A percentile compares a stretch with the other conserved stretches of the same genome.
Conservation (phyloP, 2,797 vertebrate species). For the Sebastes paucispinis region DNA sequence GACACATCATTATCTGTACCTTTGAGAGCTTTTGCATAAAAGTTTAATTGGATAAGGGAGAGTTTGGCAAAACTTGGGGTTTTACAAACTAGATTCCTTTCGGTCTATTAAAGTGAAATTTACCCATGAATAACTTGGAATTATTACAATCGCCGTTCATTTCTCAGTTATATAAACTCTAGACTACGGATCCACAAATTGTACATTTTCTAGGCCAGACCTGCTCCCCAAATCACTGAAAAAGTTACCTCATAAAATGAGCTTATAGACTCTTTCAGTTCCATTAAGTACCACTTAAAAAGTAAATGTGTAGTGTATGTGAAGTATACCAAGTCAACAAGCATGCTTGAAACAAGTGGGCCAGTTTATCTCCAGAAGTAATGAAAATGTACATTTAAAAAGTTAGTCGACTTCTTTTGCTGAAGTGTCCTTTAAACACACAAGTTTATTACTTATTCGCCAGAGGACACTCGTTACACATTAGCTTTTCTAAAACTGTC, state of each 20-base stretch:
- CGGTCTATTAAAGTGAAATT: background rate
- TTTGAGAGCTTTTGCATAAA: slow-evolving; percentile 44
- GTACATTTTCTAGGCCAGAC: background rate
- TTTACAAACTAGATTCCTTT: slow-evolving; percentile 11
- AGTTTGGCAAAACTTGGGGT: slow-evolving; percentile 14
- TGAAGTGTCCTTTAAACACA: background rate
- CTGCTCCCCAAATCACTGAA: slow-evolving; percentile 7
- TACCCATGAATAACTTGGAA: background rate
- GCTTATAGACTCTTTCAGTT: background rate
- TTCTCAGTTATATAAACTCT: background rate
- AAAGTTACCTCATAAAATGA: background rate
- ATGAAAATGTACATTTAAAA: slow-evolving; percentile 19
- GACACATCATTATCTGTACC: slow-evolving; percentile 47
- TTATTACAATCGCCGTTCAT: background rate
- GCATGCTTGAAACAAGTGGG: slow-evolving; percentile 14
- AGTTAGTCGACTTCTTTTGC: background rate
- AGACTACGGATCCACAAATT: background rate
- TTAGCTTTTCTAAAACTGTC: slow-evolving; percentile 10
- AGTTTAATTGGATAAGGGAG: slow-evolving; percentile 38
- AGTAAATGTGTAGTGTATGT: slow-evolving; percentile 7
- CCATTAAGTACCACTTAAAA: slow-evolving; percentile 9
- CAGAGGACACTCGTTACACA: slow-evolving; percentile 11
- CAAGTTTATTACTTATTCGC: slow-evolving; percentile 10
- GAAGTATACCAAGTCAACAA: slow-evolving; percentile 20
- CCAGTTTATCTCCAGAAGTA: slow-evolving; percentile 6